Percentiles rank a stretch among this genome's conserved stretches.
Conservation (phyloP, 2,113 vertebrate species). For the Etheostoma spectabile region DNA sequence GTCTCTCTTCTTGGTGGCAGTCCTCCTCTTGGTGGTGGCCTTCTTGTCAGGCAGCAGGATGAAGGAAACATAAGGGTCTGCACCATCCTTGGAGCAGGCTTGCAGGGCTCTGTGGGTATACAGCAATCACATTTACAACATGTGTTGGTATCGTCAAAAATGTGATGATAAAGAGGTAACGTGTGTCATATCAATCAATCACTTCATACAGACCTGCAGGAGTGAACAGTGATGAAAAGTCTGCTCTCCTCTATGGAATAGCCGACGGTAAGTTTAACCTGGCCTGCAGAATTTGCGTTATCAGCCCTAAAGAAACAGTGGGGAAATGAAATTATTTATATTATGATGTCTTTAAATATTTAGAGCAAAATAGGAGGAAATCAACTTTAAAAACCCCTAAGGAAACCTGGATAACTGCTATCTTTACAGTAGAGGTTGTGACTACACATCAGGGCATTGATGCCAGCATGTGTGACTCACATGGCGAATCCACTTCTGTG, state of each 20-base stretch:
- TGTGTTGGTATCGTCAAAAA: neutral
- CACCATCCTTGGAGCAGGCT: constrained; percentile 86
- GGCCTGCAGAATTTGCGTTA: constrained; percentile 61
- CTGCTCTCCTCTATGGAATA: constrained; percentile 88
- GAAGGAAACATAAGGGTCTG: constrained; percentile 90
- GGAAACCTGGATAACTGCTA: neutral
- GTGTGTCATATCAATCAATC: neutral
- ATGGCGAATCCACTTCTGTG: constrained; percentile 67
- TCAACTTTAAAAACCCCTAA: neutral
- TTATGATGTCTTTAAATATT: neutral
- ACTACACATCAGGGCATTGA: constrained; percentile 1
- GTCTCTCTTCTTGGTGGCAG: constrained; percentile 88
- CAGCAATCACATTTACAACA: constrained; percentile 5
- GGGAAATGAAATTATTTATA: neutral
- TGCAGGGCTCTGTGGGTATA: constrained; percentile 82
- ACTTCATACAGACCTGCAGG: constrained; percentile 86
- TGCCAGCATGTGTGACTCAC: constrained; percentile 66
- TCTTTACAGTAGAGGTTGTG: neutral
- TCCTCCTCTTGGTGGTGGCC: constrained; percentile 90
- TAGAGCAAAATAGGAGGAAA: neutral
- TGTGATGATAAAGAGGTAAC: neutral
- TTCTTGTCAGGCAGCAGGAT: constrained; percentile 91
- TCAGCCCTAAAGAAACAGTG: constrained; percentile 57
- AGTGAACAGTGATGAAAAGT: constrained; percentile 86
- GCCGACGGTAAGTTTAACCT: constrained; percentile 87